Evolutionary conservation across 2,888 invertebrate species (phyloP), one percentile per base, ranked within the genome.

Genomic region (Epirrita christyi): DNA sequence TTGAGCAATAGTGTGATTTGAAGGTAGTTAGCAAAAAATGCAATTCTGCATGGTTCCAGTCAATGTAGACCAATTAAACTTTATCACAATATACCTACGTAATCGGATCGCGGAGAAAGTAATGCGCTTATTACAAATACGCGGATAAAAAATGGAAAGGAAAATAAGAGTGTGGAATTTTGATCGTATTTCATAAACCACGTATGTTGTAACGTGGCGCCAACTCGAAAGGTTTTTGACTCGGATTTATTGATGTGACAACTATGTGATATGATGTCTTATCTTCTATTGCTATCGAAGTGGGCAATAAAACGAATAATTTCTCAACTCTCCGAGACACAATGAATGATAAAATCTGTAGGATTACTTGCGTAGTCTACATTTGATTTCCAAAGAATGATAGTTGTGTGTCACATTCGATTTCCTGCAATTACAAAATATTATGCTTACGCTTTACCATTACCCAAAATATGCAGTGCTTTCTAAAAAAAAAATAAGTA

Each of bases 61-160:
- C 66, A 69, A 79, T 73, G 71, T 75, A 56, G 78, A 72, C 62
- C 75, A 68, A 73, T 78, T 76, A 78, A 80, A 81, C 76, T 77
- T 80, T 80, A 83, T 80, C 79, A 78, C 73, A 61, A 72, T 73
- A 72, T 60, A n/a, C n/a, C n/a, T n/a, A 75, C 80, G 86, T 86
- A 88, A 88, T 86, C 84, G 80, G 78, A 83, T 79, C 76, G 75
- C 75, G 75, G 89, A 86, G 89, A 90, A 90, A 91, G 91, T 88
- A 79, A 76, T 78, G 78, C 76, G 79, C 77, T 83, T 78, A 81
- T 83, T 78, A 80, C 76, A 73, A 72, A 78, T 72, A 75, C 72
- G 66, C 69, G 69, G 74, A 81, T 65, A 63, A 67, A 83, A 21
- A 84, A 83, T 76, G 70, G 84, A 86, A 88, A 84, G 80, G 86